These are phyloP conservation scores for Dendrocincla fuliginosa DNA, from an alignment of 2,797 vertebrate genomes.

Conservation along the genomic window DNA sequence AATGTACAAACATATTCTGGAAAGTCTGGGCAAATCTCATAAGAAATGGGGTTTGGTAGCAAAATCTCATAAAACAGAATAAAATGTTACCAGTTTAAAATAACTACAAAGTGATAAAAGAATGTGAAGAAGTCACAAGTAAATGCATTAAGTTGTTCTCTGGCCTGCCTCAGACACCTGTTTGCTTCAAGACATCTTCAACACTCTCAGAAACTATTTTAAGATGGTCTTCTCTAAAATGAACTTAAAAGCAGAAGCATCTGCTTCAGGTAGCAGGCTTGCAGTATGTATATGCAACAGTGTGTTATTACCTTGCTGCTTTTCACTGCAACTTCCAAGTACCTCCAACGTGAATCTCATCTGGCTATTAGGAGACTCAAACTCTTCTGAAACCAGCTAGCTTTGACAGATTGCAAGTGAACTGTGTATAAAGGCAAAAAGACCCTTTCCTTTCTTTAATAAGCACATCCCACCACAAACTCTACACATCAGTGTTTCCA, in stretches of 20 bases:
- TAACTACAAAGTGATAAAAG: background rate
- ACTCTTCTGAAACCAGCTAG: background rate
- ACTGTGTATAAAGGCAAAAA: background rate
- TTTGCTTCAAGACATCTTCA: background rate
- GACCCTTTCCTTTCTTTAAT: background rate
- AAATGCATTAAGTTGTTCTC: background rate
- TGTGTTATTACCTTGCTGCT: background rate
- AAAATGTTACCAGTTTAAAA: background rate
- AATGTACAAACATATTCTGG: background rate
- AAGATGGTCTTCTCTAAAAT: background rate
- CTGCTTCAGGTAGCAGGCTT: background rate
- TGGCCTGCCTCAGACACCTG: background rate
- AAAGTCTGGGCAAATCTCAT: background rate
- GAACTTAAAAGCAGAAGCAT: background rate
- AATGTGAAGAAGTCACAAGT: background rate
- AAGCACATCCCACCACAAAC: background rate
- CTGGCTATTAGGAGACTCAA: background rate
- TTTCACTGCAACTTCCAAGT: background rate
- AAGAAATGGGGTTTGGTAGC: background rate
- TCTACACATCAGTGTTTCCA: fast-evolving
- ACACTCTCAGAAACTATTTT: background rate
- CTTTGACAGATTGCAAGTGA: background rate
- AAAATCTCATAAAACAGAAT: background rate
- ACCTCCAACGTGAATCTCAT: background rate
- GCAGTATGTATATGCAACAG: background rate